phyloP scores from a whole-genome alignment of 1,140 invertebrate genomes.

The Meloidogyne exigua region DNA sequence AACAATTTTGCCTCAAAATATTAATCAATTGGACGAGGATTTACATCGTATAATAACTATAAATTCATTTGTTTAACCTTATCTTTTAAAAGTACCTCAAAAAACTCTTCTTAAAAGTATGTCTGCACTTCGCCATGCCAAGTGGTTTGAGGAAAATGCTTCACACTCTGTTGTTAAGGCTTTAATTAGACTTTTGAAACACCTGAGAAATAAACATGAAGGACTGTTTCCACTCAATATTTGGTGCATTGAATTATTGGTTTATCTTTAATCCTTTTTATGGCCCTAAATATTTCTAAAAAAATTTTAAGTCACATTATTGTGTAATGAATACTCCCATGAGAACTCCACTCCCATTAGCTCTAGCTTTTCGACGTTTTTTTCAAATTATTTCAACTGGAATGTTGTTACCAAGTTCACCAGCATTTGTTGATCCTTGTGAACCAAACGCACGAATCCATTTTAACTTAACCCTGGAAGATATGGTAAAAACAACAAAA shows the following conservation, averaged over 20 bases:
- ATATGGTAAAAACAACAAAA: slow-evolving; percentile 70
- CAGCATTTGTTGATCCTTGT: slow-evolving; percentile 88
- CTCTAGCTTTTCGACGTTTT: slow-evolving; percentile 80
- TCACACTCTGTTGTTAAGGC: slow-evolving; percentile 95
- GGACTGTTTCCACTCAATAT: slow-evolving; percentile 85
- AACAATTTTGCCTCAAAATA: slow-evolving; percentile 86
- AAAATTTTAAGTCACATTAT: slow-evolving; percentile 76
- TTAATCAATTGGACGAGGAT: slow-evolving; percentile 86
- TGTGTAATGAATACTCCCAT: slow-evolving; percentile 87
- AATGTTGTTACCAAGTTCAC: slow-evolving; percentile 88
- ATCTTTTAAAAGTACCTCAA: slow-evolving; percentile 71
- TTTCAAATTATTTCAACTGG: slow-evolving; percentile 88
- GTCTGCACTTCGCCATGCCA: slow-evolving; percentile 84
- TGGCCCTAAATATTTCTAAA: background rate
- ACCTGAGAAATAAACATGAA: slow-evolving; percentile 82
- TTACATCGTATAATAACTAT: slow-evolving; percentile 72
- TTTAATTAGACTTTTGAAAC: slow-evolving; percentile 83
- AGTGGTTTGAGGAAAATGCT: slow-evolving; percentile 98
- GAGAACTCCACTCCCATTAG: slow-evolving; percentile 84
- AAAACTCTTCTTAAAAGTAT: slow-evolving; percentile 83
- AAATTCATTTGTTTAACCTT: background rate
- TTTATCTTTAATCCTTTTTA: slow-evolving; percentile 47
- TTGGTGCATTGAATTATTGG: slow-evolving; percentile 91
- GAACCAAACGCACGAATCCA: slow-evolving; percentile 85
- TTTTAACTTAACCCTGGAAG: slow-evolving; percentile 84